phyloP scores from a whole-genome alignment of 2,113 vertebrate species.

The Hypanus sabinus region DNA sequence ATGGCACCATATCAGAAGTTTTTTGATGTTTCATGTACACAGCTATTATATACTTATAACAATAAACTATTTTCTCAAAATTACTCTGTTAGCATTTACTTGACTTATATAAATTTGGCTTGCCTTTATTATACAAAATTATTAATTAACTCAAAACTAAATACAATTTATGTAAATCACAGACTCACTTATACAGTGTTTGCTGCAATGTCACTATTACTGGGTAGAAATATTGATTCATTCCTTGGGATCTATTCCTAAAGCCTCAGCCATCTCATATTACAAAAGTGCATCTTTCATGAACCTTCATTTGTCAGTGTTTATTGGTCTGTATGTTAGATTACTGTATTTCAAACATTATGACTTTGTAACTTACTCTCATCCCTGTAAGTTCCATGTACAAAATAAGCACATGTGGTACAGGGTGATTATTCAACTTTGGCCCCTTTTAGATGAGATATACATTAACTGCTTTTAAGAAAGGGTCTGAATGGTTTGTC shows the following conservation, averaged over 20 bases:
- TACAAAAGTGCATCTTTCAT: background rate
- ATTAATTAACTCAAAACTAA: background rate
- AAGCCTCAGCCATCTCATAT: background rate
- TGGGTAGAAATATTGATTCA: background rate
- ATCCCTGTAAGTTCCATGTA: background rate
- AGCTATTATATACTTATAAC: background rate
- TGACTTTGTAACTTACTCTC: background rate
- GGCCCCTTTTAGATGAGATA: background rate
- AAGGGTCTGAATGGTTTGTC: background rate
- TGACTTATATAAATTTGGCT: background rate
- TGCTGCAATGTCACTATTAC: background rate
- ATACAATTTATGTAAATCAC: background rate
- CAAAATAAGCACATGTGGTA: background rate
- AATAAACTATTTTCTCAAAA: background rate
- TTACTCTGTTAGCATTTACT: background rate
- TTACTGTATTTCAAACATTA: background rate
- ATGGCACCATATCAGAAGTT: background rate
- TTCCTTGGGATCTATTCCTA: background rate
- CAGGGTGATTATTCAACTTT: background rate
- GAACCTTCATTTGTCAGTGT: background rate
- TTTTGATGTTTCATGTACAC: background rate
- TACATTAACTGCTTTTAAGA: background rate
- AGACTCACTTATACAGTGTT: background rate
- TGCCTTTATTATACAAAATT: background rate
- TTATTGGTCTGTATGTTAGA: background rate